Evolutionary conservation across 2,113 vertebrate genomes (phyloP), one percentile per base, ranked within the genome.

Genomic region (Anseranas semipalmata): DNA sequence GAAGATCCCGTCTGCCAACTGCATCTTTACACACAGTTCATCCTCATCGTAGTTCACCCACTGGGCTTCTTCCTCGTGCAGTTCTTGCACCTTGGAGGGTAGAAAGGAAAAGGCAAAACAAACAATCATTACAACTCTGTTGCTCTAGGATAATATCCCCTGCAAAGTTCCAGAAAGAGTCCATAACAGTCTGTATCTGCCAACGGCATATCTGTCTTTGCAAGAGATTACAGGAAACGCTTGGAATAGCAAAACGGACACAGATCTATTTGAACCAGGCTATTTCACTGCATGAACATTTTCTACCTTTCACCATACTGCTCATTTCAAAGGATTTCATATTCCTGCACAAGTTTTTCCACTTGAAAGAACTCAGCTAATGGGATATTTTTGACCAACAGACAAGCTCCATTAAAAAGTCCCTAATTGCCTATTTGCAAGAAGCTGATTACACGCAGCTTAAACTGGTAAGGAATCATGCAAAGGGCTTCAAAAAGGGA

Each of bases 1-100:
- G 7, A 99, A 99, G 97, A 99, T 99, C 72, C 99, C 99, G 18
- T 99, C 99, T n/a, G 99, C 99, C 80, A 99, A 89, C 97, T 99
- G 99, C 98, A 99, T 99, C 98, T 99, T 99, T 56, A 99, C 99
- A 89, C 98, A 99, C 79, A 99, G 97, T 52, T 99, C 99, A 13
- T 99, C 99, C 75, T 99, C 99, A 2, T 99, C 99, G 1, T 99
- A 99, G 98, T 99, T 99, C 63, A 99, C 99, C 99, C 99, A 99
- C 95, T 99, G 99, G 0, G 99, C 98, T 95, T 99, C 99, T 81
- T 99, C 99, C 90, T 99, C 99, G 0, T 99, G 99, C 72, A 99
- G 99, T 80, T 99, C 99, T 96, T 99, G 99, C 20, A 99, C 99
- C 99, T 99, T 94, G 87, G 78, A 93, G 71, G 74, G 20, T 3